Evolutionary conservation across 2,888 invertebrate species (phyloP).

Genomic region (Amblyjoppa proteus): DNA sequence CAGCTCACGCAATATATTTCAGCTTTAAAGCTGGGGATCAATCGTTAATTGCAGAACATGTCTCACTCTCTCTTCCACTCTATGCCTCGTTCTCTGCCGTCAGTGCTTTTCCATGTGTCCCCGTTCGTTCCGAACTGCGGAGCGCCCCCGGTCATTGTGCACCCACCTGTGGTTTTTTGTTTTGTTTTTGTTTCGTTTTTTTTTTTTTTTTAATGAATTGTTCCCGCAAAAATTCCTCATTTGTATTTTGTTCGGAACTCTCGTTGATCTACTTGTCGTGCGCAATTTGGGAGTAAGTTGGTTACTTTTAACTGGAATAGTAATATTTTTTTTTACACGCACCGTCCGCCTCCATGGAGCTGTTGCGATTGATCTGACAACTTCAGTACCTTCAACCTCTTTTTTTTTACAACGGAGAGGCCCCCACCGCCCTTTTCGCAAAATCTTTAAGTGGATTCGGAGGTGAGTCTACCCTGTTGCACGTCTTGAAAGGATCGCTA

Average conservation of each 20-base stretch:
- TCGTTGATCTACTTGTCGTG: not conserved
- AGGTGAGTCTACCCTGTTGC: not conserved
- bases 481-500: not conserved
- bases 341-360: not conserved
- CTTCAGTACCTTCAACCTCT: no score
- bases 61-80: not conserved
- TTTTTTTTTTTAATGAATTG: not conserved
- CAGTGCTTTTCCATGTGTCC: slow-evolving; percentile 12
- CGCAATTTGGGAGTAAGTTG: not conserved
- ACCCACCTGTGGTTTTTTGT: slow-evolving; percentile 1
- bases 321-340: not conserved
- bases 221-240: not conserved
- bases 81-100: slow-evolving; percentile 10
- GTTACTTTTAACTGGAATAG: not conserved
- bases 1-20: slow-evolving; percentile 13
- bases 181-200: no score
- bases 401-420: no score
- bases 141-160: slow-evolving; percentile 15
- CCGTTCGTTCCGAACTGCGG: slow-evolving; percentile 4
- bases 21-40: slow-evolving; percentile 28
- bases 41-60: slow-evolving; percentile 35
- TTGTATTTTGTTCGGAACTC: not conserved
- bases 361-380: not conserved
- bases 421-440: not conserved
- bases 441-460: not conserved